Evolutionary conservation across 2,113 vertebrate genomes (phyloP).

Genomic region (Dryoscopus gambensis): DNA sequence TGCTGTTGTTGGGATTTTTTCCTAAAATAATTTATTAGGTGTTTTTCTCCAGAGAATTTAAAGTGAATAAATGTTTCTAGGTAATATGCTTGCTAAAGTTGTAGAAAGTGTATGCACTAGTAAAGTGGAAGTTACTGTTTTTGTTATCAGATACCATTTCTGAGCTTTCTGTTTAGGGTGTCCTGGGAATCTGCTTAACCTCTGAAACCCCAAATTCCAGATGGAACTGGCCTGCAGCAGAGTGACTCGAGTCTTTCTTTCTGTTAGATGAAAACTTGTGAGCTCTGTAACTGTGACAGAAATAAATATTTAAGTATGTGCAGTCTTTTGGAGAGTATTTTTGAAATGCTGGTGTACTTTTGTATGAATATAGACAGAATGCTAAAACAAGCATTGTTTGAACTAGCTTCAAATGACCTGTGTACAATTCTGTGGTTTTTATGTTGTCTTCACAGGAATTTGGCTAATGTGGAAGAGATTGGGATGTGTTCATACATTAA

Average conservation of each 20-base stretch:
- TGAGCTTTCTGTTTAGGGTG: conserved; percentile 5
- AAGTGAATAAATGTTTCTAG: neutral
- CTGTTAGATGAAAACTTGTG: neutral
- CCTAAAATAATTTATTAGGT: neutral
- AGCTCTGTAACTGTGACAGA: neutral
- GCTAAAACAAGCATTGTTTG: neutral
- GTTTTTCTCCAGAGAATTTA: neutral
- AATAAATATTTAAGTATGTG: neutral
- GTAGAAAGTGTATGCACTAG: neutral
- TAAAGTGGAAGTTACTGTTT: neutral
- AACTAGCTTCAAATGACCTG: neutral
- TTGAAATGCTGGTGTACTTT: neutral
- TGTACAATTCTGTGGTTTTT: neutral
- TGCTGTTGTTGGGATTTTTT: neutral
- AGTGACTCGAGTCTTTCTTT: neutral
- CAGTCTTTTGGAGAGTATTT: neutral
- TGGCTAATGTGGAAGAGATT: conserved; percentile 97
- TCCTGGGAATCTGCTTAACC: conserved; percentile 51
- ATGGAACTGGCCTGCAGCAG: neutral
- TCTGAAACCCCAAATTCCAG: conserved; percentile 20
- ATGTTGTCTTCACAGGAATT: conserved; percentile 79
- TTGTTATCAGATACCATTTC: neutral
- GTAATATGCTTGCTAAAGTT: neutral
- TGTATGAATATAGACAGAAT: neutral
- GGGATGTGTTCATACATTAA: conserved; percentile 97